phyloP scores from a whole-genome alignment of 2,113 vertebrate species.

The Dromiciops gliroides region DNA sequence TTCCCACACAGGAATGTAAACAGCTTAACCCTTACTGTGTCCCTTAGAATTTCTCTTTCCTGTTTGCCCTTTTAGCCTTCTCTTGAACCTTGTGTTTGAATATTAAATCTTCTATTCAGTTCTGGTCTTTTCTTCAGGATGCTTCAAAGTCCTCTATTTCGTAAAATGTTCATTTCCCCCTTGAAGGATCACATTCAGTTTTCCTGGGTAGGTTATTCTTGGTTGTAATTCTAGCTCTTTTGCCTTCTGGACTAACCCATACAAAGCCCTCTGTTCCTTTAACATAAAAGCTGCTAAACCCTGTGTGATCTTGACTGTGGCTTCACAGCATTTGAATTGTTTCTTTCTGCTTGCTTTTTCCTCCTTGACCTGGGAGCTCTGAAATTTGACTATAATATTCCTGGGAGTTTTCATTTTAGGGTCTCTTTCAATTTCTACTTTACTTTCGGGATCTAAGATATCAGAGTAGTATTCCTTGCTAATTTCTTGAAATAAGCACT shows the following conservation, averaged over 20 bases:
- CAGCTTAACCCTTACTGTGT: neutral
- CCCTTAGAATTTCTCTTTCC: neutral
- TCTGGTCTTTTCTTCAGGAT: neutral
- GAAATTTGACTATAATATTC: neutral
- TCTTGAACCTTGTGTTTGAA: neutral
- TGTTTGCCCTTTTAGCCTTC: neutral
- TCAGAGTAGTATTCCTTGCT: too few species aligned
- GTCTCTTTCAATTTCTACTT: too few species aligned
- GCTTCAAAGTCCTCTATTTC: neutral
- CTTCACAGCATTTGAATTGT: too few species aligned
- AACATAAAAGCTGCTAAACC: neutral
- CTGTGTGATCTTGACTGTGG: neutral
- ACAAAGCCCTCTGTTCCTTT: neutral
- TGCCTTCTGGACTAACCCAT: neutral
- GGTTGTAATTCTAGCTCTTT: neutral
- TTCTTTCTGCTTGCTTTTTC: neutral
- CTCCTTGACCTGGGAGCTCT: neutral
- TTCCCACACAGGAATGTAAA: neutral
- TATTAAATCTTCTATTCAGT: neutral
- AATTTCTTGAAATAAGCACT: neutral
- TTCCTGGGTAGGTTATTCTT: neutral
- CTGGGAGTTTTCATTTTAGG: too few species aligned
- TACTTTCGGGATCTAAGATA: too few species aligned
- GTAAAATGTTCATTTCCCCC: neutral
- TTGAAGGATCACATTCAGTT: neutral